A percentile compares a stretch with the other conserved stretches of the same genome.
These are phyloP conservation scores for Hemaris fuciformis DNA, from an alignment of 2,888 invertebrate genomes.

Conservation along the genomic window DNA sequence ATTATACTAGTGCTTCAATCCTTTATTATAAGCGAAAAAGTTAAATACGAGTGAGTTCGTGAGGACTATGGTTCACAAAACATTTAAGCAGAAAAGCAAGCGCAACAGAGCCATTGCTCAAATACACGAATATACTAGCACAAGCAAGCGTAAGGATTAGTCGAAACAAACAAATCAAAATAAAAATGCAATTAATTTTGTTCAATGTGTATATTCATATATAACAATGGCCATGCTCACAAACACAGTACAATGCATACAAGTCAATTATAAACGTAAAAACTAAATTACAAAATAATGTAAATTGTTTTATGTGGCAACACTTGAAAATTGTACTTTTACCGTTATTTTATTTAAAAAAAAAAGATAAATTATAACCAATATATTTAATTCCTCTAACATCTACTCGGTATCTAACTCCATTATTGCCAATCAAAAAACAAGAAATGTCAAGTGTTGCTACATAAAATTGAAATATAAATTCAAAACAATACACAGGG, in stretches of 20 bases:
- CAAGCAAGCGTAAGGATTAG: constrained; percentile 28
- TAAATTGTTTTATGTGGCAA: neutral
- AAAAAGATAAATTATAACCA: too few relatives aligned
- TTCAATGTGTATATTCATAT: constrained; percentile 68
- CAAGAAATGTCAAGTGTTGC: neutral
- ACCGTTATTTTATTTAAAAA: constrained; percentile 6
- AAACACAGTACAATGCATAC: constrained; percentile 15
- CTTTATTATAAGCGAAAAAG: neutral
- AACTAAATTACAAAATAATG: neutral
- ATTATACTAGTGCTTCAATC: too few relatives aligned
- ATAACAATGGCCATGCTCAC: constrained; percentile 71
- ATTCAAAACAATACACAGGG: too few relatives aligned
- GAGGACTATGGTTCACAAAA: constrained; percentile 9
- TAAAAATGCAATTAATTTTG: constrained; percentile 59
- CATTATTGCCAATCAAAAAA: neutral
- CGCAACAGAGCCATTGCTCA: constrained; percentile 61
- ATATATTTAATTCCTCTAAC: too few relatives aligned
- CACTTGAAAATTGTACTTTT: neutral
- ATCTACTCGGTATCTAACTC: too few relatives aligned
- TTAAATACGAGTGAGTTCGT: neutral
- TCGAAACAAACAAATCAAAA: constrained; percentile 39
- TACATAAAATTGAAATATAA: neutral
- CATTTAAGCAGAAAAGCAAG: constrained; percentile 25
- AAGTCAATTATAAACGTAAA: constrained; percentile 3
- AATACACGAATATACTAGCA: constrained; percentile 61